phyloP scores from a whole-genome alignment of 2,797 vertebrate species.

The Melopsittacus undulatus region DNA sequence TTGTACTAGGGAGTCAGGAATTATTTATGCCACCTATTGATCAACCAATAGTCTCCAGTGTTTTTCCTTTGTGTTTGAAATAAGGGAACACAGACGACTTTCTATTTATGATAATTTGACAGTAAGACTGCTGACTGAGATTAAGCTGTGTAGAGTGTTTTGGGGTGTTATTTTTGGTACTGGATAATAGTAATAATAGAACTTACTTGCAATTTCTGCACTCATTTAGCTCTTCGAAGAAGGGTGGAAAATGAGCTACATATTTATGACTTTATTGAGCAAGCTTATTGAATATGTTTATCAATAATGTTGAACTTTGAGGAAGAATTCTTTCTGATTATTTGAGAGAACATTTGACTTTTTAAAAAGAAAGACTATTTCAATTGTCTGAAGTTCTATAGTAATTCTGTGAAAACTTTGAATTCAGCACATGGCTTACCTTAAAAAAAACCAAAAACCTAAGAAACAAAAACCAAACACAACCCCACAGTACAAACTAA shows the following conservation, averaged over 20 bases:
- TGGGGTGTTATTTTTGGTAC: constrained; percentile 1
- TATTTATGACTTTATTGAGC: constrained; percentile 42
- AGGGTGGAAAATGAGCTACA: constrained; percentile 33
- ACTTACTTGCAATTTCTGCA: constrained; percentile 27
- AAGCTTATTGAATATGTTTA: constrained; percentile 54
- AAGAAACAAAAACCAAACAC: not conserved
- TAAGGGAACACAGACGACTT: constrained; percentile 3
- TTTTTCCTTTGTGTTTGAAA: constrained; percentile 21
- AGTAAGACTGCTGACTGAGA: constrained; percentile 18
- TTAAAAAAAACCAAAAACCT: not conserved
- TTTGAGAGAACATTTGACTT: constrained; percentile 32
- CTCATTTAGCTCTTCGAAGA: constrained; percentile 43
- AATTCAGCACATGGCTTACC: not conserved
- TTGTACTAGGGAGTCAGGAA: not conserved
- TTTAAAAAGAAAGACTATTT: constrained; percentile 24
- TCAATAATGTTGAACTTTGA: constrained; percentile 35
- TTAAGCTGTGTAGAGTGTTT: constrained; percentile 22
- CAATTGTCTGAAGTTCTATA: not conserved
- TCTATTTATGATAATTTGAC: constrained; percentile 20
- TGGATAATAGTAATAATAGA: constrained; percentile 37
- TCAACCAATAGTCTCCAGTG: not conserved
- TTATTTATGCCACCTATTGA: constrained; percentile 33
- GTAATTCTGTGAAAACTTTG: not conserved
- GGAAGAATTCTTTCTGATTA: constrained; percentile 13
- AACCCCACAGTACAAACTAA: not conserved